phyloP scores from a whole-genome alignment of 2,113 vertebrate species.

The Nothobranchius furzeri region DNA sequence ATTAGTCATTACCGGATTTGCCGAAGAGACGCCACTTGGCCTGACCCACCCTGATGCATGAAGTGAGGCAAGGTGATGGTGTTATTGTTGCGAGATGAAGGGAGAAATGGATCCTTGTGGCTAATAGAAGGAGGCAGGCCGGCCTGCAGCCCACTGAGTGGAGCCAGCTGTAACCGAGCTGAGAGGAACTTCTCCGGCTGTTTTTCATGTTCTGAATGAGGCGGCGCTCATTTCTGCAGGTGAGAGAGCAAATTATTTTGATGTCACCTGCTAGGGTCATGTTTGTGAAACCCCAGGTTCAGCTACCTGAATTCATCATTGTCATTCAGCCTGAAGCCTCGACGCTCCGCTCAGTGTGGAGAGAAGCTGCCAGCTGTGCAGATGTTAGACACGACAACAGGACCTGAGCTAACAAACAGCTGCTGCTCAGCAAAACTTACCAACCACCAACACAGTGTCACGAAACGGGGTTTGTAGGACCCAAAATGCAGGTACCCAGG shows the following conservation, averaged over 20 bases:
- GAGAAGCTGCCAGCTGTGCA: slow-evolving; percentile 54
- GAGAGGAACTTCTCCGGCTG: slow-evolving; percentile 34
- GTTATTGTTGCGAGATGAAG: slow-evolving; percentile 62
- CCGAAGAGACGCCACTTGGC: slow-evolving; percentile 38
- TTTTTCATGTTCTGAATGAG: slow-evolving; percentile 69
- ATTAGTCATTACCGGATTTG: slow-evolving; percentile 35
- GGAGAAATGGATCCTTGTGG: slow-evolving; percentile 60
- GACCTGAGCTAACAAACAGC: slow-evolving; percentile 46
- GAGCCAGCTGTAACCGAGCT: slow-evolving; percentile 61
- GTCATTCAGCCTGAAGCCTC: slow-evolving; percentile 48
- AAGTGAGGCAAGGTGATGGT: slow-evolving; percentile 46
- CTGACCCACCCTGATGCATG: slow-evolving; percentile 34
- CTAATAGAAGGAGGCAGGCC: slow-evolving; percentile 59
- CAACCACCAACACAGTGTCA: not conserved
- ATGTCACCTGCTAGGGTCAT: slow-evolving; percentile 64
- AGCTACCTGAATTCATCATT: slow-evolving; percentile 61
- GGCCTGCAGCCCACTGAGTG: slow-evolving; percentile 56
- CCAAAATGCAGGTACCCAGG: too few species aligned
- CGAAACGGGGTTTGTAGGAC: too few species aligned
- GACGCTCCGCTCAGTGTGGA: slow-evolving; percentile 20
- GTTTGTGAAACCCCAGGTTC: slow-evolving; percentile 55
- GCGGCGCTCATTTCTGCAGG: slow-evolving; percentile 46
- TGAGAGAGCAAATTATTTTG: slow-evolving; percentile 49
- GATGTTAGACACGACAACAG: slow-evolving; percentile 49
- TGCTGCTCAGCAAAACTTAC: slow-evolving; percentile 35